Evolutionary conservation across 2,888 invertebrate species (phyloP), one percentile per base, ranked within the genome.

Genomic region (Malachius bipustulatus): DNA sequence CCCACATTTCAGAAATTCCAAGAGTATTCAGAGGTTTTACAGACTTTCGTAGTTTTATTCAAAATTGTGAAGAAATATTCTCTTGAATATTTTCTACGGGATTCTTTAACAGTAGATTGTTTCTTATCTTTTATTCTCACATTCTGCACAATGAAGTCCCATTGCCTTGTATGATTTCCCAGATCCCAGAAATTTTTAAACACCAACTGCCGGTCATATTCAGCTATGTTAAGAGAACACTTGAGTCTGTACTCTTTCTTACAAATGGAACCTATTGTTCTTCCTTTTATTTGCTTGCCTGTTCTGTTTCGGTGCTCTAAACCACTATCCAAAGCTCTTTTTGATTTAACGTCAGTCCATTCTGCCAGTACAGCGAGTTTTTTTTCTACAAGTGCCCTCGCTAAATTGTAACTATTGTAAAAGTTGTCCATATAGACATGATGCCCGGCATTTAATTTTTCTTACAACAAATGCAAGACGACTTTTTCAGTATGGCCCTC

Each of bases 91-190:
- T 19, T n/a, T n/a, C 24, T 19, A 19, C 24, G 24, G n/a, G 24
- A 19, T n/a, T 19, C 24, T 19, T 8, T n/a, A 19, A 6, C 24
- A 19, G 24, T n/a, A 6, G 24, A 19, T 19, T 8, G 24, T 19
- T 19, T 19, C n/a, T 19, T 19, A 8, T 19, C 24, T 8, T 8
- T n/a, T n/a, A 8, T 6, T 19, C 24, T 19, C 24, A 19, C 24
- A 19, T 19, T 6, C 24, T 19, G 24, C n/a, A 19, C 24, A 19
- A 19, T 19, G n/a, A 19, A 19, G n/a, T 19, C 24, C 24, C 24
- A 19, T 19, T 19, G 24, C 24, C 24, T 19, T 19, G 24, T 19
- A 19, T 19, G 24, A 19, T 19, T n/a, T 8, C n/a, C 6, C 24
- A 19, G n/a, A n/a, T 19, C n/a, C 24, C 24, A 19, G n/a, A 19